Evolutionary conservation across 2,797 vertebrate species (phyloP).

Genomic region (Enteromius fasciolatus): DNA sequence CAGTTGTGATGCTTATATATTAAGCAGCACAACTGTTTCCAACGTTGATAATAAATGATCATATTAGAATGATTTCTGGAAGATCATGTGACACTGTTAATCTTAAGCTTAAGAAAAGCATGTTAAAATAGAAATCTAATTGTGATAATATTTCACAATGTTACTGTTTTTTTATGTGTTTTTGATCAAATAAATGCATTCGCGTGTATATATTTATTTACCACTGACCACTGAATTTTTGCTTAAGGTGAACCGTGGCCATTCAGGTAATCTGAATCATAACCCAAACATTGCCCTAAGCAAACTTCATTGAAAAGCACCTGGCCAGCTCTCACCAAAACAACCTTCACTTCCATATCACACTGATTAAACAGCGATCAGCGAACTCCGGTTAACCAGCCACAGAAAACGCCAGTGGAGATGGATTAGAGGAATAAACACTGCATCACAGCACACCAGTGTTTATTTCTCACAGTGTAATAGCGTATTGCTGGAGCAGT

Average conservation of each 20-base stretch:
- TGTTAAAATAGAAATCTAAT: neutral
- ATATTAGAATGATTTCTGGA: neutral
- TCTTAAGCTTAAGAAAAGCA: neutral
- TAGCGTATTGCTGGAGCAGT: neutral
- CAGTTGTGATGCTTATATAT: too few species aligned
- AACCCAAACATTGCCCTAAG: constrained; percentile 32
- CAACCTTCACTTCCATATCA: constrained; percentile 20
- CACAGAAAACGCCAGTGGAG: constrained; percentile 1
- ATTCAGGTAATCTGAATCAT: constrained; percentile 45
- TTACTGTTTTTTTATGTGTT: neutral
- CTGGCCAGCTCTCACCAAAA: constrained; percentile 33
- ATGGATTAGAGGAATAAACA: neutral
- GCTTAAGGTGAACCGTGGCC: constrained; percentile 24
- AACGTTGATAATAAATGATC: neutral
- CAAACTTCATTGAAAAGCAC: constrained; percentile 38
- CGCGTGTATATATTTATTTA: neutral
- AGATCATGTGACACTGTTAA: neutral
- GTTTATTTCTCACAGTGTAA: constrained; percentile 17
- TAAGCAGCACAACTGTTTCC: neutral
- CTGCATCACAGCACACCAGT: neutral
- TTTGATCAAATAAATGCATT: neutral
- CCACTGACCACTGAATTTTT: neutral
- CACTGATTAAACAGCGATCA: constrained; percentile 36
- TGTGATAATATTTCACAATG: too few species aligned
- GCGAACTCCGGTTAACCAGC: constrained; percentile 16